Base-by-base conservation (phyloP, 1,140 invertebrate species). In the Aphidius ervi region DNA sequence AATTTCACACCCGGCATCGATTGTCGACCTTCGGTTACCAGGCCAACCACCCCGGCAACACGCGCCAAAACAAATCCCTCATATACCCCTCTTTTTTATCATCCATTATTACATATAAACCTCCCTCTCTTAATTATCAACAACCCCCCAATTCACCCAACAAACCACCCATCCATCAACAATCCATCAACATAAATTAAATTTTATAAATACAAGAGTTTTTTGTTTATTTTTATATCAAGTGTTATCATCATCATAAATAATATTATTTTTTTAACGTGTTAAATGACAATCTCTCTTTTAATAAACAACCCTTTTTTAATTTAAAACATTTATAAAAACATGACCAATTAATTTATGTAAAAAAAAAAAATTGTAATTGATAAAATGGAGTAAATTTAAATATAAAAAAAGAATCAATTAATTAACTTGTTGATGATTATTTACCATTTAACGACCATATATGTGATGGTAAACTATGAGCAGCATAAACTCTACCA, bases 381-480 rank as follows among this genome's bases (percentile, higher is more conserved):
- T 39, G 10, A 31, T 9, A 16, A 31, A 57, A 62, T 31, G 23
- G 43, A 10, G 49, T 20, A 45, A 16, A 16, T n/a, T 50, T 45
- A 62, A 37, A 54, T 46, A 59, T 54, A n/a, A 9, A 10, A 52
- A 39, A 41, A n/a, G 23, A 55, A 60, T 46, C 47, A 16, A 50
- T 9, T 5, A 49, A n/a, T 45, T 16, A 46, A 6, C 20, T 2
- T 1, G 6, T 43, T 16, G 16, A 43, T 47, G n/a, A 16, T 41
- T 63, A 86, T 86, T 86, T 79, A 93, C 91, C 91, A 81, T 94
- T 93, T 67, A 93, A 83, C 65, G 91, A 92, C 89, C 91, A 93
- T 82, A 94, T 92, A 77, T 94, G 91, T 65, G 91, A 91, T 75
- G 91, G 92, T 78, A 94, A 82, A 65, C 91, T 94, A 77, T 93